Evolutionary conservation across 2,113 vertebrate species (phyloP).

Genomic region (Hassar affinis): DNA sequence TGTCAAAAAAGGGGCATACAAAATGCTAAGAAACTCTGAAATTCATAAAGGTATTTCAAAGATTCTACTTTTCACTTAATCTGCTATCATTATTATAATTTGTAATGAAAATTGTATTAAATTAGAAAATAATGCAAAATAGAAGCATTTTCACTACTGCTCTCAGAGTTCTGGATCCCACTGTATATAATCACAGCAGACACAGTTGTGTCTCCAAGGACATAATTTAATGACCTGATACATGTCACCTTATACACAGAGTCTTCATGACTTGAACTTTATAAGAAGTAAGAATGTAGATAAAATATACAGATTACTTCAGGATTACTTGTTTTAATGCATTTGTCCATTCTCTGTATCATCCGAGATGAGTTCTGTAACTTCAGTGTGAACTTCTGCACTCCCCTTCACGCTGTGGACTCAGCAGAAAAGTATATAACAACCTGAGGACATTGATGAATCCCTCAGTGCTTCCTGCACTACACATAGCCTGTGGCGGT

Average conservation of each 20-base stretch:
- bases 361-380: slow-evolving; percentile 42
- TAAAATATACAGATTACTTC: no score
- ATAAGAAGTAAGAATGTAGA: not conserved
- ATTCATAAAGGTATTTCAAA: no score
- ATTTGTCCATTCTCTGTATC: slow-evolving; percentile 25
- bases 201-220: not conserved
- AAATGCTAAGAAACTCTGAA: no score
- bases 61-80: no score
- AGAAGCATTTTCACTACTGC: not conserved
- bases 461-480: slow-evolving; percentile 55
- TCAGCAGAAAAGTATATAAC: slow-evolving; percentile 55
- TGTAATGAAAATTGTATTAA: not conserved
- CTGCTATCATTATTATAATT: no score
- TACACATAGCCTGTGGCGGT: slow-evolving; percentile 56
- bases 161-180: not conserved
- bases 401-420: slow-evolving; percentile 44
- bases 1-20: not conserved
- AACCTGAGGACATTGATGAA: slow-evolving; percentile 53
- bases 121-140: not conserved
- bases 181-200: not conserved
- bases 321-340: slow-evolving; percentile 3
- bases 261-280: not conserved
- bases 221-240: not conserved
- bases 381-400: slow-evolving; percentile 43
- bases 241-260: not conserved